phyloP scores from a whole-genome alignment of 2,797 vertebrate genomes.

The Peromyscus aztecus region DNA sequence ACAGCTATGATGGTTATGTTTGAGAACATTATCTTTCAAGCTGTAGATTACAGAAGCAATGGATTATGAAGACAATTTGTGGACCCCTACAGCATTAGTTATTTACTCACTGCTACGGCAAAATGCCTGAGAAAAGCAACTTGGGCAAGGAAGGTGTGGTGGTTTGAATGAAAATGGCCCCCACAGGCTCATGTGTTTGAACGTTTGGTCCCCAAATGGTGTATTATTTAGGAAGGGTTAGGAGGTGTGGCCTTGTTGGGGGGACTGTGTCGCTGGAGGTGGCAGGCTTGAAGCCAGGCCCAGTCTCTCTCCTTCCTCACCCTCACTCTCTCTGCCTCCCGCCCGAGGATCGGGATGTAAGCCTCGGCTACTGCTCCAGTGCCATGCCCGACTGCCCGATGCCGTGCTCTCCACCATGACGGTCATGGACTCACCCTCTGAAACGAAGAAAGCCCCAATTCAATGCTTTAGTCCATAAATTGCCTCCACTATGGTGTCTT shows the following conservation, averaged over 20 bases:
- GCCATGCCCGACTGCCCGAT: background rate
- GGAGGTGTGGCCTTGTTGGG: background rate
- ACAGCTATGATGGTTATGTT: background rate
- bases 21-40: slow-evolving; percentile 60
- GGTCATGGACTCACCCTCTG: background rate
- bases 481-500: background rate
- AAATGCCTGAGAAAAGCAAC: background rate
- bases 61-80: slow-evolving; percentile 53
- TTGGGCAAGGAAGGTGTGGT: background rate
- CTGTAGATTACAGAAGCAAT: slow-evolving; percentile 21
- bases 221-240: background rate
- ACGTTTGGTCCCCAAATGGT: background rate
- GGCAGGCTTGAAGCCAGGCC: background rate
- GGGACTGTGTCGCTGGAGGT: no score
- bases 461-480: background rate
- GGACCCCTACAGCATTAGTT: background rate
- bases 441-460: background rate
- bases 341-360: background rate
- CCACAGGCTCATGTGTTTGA: background rate
- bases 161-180: background rate
- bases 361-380: background rate
- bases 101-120: background rate
- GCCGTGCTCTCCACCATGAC: background rate
- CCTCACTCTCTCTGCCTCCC: background rate
- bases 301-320: background rate